phyloP scores from a whole-genome alignment of 2,888 invertebrate genomes.

The Thyatira batis region DNA sequence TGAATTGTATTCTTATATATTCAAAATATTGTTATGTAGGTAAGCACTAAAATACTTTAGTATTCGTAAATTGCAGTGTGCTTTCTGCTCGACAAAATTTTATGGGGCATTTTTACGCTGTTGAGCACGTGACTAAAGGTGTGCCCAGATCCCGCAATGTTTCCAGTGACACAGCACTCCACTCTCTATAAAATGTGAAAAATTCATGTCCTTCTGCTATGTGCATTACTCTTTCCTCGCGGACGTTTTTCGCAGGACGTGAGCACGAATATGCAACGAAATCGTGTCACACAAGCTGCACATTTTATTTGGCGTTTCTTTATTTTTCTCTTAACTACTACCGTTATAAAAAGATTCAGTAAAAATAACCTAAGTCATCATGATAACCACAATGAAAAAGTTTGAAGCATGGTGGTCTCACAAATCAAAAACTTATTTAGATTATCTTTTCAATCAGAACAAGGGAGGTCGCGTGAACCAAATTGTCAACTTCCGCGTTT shows the following conservation, averaged over 20 bases:
- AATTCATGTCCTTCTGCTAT: constrained; percentile 36
- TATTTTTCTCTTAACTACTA: too few species aligned
- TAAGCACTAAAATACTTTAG: constrained; percentile 15
- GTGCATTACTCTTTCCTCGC: constrained; percentile 47
- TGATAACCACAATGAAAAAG: too few species aligned
- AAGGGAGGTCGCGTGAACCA: constrained; percentile 19
- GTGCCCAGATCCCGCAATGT: constrained; percentile 28
- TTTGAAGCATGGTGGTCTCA: constrained; percentile 11
- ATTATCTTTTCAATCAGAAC: background rate
- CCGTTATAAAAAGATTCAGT: too few species aligned
- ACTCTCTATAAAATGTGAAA: constrained; percentile 35
- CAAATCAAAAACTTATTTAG: constrained; percentile 17
- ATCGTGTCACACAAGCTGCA: constrained; percentile 21
- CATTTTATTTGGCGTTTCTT: constrained; percentile 16
- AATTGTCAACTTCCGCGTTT: constrained; percentile 50
- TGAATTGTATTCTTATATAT: too few species aligned
- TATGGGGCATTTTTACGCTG: background rate
- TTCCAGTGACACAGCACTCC: constrained; percentile 36
- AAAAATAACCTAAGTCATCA: background rate
- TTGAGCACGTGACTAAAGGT: constrained; percentile 32
- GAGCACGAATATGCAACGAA: constrained; percentile 37
- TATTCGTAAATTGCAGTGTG: background rate
- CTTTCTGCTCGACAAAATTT: constrained; percentile 12
- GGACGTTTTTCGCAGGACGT: constrained; percentile 37
- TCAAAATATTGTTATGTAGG: too few species aligned